These are phyloP conservation scores for Lonchura striata DNA, from an alignment of 2,113 vertebrate genomes.

Conservation along the genomic window DNA sequence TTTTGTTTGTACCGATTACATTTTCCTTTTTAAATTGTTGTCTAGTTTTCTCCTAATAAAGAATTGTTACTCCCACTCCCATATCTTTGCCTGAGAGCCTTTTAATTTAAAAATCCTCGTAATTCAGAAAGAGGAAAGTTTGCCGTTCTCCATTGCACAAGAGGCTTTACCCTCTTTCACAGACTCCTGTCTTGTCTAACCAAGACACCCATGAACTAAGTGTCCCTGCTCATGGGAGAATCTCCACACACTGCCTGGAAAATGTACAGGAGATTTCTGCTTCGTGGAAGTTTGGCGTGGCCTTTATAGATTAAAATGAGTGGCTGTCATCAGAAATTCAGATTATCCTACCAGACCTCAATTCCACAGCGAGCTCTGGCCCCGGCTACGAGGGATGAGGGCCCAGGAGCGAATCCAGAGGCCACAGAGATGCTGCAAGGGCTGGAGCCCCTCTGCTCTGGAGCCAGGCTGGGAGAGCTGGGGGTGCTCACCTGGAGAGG, in stretches of 20 bases:
- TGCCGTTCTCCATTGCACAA: no score
- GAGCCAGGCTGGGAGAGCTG: neutral
- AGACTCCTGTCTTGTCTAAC: no score
- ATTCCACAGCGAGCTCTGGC: neutral
- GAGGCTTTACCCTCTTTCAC: no score
- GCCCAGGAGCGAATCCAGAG: neutral
- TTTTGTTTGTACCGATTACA: no score
- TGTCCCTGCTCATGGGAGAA: neutral
- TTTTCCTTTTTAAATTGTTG: no score
- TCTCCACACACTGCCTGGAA: neutral
- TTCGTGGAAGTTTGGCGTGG: neutral
- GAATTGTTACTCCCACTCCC: no score
- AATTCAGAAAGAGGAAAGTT: no score
- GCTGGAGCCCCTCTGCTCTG: neutral
- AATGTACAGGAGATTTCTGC: neutral
- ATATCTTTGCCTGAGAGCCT: no score
- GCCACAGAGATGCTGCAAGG: accelerated
- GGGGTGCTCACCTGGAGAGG: neutral
- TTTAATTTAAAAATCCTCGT: no score
- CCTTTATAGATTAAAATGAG: neutral
- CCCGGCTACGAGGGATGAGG: neutral
- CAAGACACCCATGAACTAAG: neutral
- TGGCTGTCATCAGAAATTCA: neutral
- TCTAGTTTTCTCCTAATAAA: no score
- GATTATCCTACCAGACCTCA: neutral